Evolutionary conservation across 2,888 invertebrate species (phyloP).

Genomic region (Cenopis cana): DNA sequence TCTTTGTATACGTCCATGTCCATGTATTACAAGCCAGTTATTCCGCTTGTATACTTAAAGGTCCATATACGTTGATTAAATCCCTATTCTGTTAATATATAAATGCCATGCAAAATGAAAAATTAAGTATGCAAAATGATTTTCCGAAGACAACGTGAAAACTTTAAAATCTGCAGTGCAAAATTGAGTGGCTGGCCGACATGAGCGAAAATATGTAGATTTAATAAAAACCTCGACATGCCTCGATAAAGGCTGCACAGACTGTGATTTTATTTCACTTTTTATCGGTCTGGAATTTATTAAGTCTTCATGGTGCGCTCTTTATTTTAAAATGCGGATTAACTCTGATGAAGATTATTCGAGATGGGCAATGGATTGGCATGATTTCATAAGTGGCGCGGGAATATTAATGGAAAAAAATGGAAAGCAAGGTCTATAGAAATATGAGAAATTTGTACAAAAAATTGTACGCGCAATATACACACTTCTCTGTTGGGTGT

Average conservation of each 20-base stretch:
- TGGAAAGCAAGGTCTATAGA: background rate
- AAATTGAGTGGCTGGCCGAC: conserved; percentile 35
- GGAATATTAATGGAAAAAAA: conserved; percentile 7
- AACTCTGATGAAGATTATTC: conserved; percentile 27
- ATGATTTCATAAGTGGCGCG: conserved; percentile 16
- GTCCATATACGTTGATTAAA: background rate
- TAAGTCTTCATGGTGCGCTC: conserved; percentile 31
- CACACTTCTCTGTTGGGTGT: too few relatives aligned
- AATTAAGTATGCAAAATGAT: conserved; percentile 33
- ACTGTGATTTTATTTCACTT: conserved; percentile 41
- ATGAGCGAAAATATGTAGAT: conserved; percentile 43
- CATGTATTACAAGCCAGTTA: too few relatives aligned
- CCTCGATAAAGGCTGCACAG: conserved; percentile 37
- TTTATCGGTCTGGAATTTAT: conserved; percentile 41
- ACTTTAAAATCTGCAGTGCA: conserved; percentile 29
- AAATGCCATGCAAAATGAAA: conserved; percentile 22
- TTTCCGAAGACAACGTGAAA: conserved; percentile 31
- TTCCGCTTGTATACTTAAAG: too few relatives aligned
- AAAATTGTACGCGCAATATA: too few relatives aligned
- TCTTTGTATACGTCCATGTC: too few relatives aligned
- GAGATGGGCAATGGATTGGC: conserved; percentile 13
- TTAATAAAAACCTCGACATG: conserved; percentile 43
- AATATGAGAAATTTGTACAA: background rate
- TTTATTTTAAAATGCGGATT: conserved; percentile 36
- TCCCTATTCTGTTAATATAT: conserved; percentile 3